Evolutionary conservation across 30 jellyfish, hydroid and myxozoan genomes (phyloP).

Genomic region (Hydractinia echinata): DNA sequence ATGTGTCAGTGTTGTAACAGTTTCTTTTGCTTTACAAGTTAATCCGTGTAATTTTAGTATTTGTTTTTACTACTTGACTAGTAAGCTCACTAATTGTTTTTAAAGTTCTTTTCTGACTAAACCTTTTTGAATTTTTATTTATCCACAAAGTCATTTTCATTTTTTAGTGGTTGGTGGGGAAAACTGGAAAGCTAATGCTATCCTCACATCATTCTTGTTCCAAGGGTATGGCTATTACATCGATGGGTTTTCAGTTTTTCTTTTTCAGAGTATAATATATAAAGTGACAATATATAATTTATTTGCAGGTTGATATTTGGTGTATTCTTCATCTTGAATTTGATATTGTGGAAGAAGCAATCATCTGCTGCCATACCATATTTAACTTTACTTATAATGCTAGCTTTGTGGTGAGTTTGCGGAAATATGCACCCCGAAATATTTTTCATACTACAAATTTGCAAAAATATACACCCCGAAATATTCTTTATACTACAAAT

Average conservation of each 20-base stretch:
- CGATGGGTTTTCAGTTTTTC: neutral
- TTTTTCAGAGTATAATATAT: neutral
- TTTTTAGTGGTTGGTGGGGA: constrained; percentile 86
- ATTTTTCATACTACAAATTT: too few relatives aligned
- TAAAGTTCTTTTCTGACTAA: neutral
- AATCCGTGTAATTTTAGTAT: neutral
- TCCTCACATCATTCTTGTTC: constrained; percentile 45
- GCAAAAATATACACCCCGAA: too few relatives aligned
- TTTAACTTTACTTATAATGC: constrained; percentile 71
- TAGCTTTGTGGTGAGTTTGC: constrained; percentile 81
- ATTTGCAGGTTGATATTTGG: constrained; percentile 59
- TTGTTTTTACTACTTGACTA: neutral
- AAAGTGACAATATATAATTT: neutral
- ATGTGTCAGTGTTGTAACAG: neutral
- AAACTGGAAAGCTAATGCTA: constrained; percentile 85
- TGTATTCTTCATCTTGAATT: constrained; percentile 64
- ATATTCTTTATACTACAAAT: too few relatives aligned
- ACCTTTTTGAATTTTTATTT: neutral
- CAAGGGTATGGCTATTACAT: constrained; percentile 66
- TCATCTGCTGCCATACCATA: constrained; percentile 98
- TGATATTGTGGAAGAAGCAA: constrained; percentile 83
- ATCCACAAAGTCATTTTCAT: neutral
- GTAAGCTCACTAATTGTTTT: neutral
- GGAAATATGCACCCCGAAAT: too few relatives aligned
- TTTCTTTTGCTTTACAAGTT: neutral